A percentile compares a stretch with the other conserved stretches of the same genome.
Evolutionary conservation across 2,888 invertebrate species (phyloP).

Genomic region (Oegoconia quadripuncta): DNA sequence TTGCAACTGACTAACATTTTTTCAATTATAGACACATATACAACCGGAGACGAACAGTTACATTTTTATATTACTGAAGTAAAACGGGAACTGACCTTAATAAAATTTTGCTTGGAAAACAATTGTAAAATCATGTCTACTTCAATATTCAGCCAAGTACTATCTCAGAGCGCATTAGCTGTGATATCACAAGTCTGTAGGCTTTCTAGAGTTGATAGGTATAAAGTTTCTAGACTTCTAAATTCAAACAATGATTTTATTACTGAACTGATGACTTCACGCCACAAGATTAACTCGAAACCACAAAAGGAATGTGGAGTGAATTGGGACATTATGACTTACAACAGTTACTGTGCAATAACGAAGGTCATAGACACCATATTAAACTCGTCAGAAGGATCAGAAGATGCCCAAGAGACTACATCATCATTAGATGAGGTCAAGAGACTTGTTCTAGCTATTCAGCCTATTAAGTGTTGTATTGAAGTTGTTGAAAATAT

Average conservation of each 20-base stretch:
- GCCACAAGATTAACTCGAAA: constrained; percentile 39
- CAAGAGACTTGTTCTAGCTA: constrained; percentile 64
- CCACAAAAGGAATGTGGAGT: constrained; percentile 31
- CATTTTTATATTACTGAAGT: constrained; percentile 72
- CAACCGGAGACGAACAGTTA: constrained; percentile 59
- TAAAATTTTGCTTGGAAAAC: constrained; percentile 72
- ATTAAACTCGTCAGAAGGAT: constrained; percentile 53
- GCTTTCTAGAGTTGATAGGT: constrained; percentile 69
- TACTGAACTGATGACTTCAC: constrained; percentile 49
- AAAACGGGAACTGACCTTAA: constrained; percentile 67
- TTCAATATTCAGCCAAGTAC: constrained; percentile 65
- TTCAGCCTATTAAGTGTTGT: constrained; percentile 67
- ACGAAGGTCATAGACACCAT: constrained; percentile 71
- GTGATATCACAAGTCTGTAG: constrained; percentile 74
- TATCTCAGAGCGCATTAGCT: constrained; percentile 68
- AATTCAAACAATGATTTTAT: constrained; percentile 67
- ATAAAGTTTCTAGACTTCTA: constrained; percentile 69
- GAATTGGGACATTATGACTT: constrained; percentile 70
- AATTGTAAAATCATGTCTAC: constrained; percentile 74
- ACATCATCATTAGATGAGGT: constrained; percentile 65
- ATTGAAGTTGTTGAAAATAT: constrained; percentile 85
- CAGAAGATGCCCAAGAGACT: constrained; percentile 51
- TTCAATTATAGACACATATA: constrained; percentile 68
- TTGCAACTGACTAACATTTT: constrained; percentile 69
- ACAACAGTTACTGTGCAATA: constrained; percentile 74